Evolutionary conservation across 2,797 vertebrate genomes (phyloP).

Genomic region (Merluccius polli): DNA sequence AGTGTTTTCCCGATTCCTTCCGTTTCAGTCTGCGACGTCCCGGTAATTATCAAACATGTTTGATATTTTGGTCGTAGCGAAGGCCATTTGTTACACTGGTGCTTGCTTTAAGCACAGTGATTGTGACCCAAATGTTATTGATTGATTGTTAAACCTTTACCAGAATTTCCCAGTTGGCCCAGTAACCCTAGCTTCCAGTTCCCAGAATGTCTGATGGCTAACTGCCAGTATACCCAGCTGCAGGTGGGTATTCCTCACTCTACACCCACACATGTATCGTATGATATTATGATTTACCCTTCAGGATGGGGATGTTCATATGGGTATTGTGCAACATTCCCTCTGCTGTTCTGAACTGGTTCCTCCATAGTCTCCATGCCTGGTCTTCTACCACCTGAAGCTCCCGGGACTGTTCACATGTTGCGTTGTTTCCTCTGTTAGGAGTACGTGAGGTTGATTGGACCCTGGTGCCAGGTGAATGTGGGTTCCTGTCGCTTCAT

Average conservation of each 20-base stretch:
- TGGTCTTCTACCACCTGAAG: not conserved
- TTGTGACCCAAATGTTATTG: not conserved
- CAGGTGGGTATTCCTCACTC: constrained; percentile 74
- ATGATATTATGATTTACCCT: not conserved
- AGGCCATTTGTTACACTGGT: too few relatives aligned
- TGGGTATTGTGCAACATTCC: too few relatives aligned
- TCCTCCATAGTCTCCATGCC: not conserved
- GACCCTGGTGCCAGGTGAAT: constrained; percentile 91
- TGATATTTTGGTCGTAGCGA: too few relatives aligned
- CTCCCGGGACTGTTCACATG: not conserved
- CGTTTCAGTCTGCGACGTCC: too few relatives aligned
- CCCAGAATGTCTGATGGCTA: constrained; percentile 91
- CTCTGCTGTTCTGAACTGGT: too few relatives aligned
- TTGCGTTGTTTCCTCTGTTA: constrained; percentile 36
- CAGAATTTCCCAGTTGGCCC: constrained; percentile 80
- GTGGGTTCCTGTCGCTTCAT: constrained; percentile 91
- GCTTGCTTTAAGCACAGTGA: not conserved
- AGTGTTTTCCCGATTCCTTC: too few relatives aligned
- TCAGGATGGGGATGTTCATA: not conserved
- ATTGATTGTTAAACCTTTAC: constrained; percentile 40
- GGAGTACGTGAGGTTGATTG: constrained; percentile 87
- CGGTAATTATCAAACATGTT: too few relatives aligned
- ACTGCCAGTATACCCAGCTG: constrained; percentile 90
- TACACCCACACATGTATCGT: not conserved
- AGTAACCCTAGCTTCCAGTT: constrained; percentile 89